Evolutionary conservation across 2,888 invertebrate species (phyloP), one percentile per base, ranked within the genome.

Genomic region (Eucera pruinosa): DNA sequence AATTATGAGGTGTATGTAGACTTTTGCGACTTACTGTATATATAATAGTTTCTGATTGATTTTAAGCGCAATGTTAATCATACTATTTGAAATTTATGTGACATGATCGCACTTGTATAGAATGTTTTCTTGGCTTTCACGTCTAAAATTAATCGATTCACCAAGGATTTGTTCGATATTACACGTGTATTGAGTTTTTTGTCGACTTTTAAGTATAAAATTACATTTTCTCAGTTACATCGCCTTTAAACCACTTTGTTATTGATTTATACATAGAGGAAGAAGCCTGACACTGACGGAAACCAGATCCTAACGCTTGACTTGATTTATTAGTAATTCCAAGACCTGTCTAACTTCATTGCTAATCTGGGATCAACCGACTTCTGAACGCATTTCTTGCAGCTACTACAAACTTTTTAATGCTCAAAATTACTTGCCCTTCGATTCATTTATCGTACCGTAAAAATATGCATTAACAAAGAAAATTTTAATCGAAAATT

Each of bases 241-340:
- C 30, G 41, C 72, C 72, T 73, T 71, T 55, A 61, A 58, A 61
- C 61, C 54, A 73, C 25, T 61, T 41, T 55, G 72, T 61, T 72
- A 73, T 73, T 71, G 73, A 73, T 73, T 73, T 73, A 71, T 45
- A 73, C 25, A 55, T 45, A 61, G 54, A 55, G 61, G 25, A 23
- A 62, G 73, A 74, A 74, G 73, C 50, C 73, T 52, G 74, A 52
- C 43, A 47, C 52, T 55, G 66, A 76, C 60, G 61, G 60, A 74
- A 76, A 74, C 61, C 76, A 73, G 74, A 73, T 66, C 48, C 58
- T 73, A 61, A 73, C 39, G 52, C 74, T 61, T 30, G 39, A 48
- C 41, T 66, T 66, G 74, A 66, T 74, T 76, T 76, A 73, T 66
- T 61, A 61, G 55, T 65, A 36, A 66, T 73, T 74, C 61, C 58